Conservation (phyloP, 2,113 vertebrate species). For the Chionomys nivalis region DNA sequence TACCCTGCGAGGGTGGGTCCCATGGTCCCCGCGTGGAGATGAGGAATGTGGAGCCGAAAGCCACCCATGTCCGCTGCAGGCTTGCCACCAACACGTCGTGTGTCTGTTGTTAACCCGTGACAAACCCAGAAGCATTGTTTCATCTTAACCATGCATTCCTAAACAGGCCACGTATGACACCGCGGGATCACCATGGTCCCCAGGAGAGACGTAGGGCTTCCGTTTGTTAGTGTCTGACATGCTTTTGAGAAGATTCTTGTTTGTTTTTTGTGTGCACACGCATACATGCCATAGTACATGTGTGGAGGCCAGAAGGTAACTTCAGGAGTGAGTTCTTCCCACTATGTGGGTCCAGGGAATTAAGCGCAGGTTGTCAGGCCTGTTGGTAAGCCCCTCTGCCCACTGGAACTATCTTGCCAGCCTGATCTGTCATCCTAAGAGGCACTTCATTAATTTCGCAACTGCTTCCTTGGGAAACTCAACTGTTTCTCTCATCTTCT, state of each 20-base stretch:
- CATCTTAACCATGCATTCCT: neutral
- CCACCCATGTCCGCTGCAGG: accelerated
- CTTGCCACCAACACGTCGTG: accelerated
- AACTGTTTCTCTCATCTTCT: neutral
- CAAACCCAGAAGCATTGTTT: neutral
- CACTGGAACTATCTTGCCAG: neutral
- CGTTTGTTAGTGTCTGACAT: neutral
- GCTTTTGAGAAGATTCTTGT: neutral
- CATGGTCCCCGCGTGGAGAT: accelerated
- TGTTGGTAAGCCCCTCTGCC: neutral
- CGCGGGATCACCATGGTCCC: accelerated
- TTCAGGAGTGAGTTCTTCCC: neutral
- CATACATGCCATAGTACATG: neutral
- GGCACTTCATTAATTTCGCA: neutral
- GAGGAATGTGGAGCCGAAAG: neutral
- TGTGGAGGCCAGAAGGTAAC: neutral
- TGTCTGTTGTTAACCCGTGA: accelerated
- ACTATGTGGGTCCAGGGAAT: neutral
- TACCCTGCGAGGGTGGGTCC: neutral
- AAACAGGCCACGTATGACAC: neutral
- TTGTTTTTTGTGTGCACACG: neutral
- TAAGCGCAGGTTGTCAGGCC: neutral
- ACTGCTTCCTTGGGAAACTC: neutral
- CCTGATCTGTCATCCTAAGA: neutral
- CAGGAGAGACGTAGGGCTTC: neutral